phyloP scores from a whole-genome alignment of 2,888 invertebrate species.

The Brenthis ino region DNA sequence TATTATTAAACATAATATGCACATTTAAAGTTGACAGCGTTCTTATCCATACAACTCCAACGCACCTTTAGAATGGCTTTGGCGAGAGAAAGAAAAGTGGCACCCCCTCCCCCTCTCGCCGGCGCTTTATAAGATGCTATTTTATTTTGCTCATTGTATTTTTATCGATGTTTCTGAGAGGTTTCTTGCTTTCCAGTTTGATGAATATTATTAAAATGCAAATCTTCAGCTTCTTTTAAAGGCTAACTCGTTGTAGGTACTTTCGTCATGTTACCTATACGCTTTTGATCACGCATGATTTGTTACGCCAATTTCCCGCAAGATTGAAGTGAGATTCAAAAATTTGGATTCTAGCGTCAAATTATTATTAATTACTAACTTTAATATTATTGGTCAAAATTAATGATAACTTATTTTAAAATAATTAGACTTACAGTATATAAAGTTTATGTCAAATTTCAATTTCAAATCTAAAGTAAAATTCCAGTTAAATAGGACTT shows the following conservation, averaged over 20 bases:
- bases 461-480: too few species aligned
- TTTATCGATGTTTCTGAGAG: slow-evolving; percentile 48
- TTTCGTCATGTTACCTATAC: too few species aligned
- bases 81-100: slow-evolving; percentile 75
- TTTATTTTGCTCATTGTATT: slow-evolving; percentile 70
- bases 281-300: too few species aligned
- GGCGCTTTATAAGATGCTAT: slow-evolving; percentile 63
- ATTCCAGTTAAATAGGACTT: too few species aligned
- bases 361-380: too few species aligned
- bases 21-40: background rate
- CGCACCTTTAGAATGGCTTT: slow-evolving; percentile 52
- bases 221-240: slow-evolving; percentile 5
- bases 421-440: too few species aligned
- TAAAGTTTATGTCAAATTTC: too few species aligned
- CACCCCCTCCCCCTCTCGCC: slow-evolving; percentile 45
- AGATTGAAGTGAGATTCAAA: too few species aligned
- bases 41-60: slow-evolving; percentile 48
- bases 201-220: slow-evolving; percentile 24
- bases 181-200: slow-evolving; percentile 27
- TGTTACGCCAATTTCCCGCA: too few species aligned
- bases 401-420: too few species aligned
- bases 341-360: too few species aligned
- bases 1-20: background rate
- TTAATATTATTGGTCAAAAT: too few species aligned
- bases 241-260: background rate